Conservation (phyloP, 1,140 invertebrate genomes). For the Melitaea cinxia region DNA sequence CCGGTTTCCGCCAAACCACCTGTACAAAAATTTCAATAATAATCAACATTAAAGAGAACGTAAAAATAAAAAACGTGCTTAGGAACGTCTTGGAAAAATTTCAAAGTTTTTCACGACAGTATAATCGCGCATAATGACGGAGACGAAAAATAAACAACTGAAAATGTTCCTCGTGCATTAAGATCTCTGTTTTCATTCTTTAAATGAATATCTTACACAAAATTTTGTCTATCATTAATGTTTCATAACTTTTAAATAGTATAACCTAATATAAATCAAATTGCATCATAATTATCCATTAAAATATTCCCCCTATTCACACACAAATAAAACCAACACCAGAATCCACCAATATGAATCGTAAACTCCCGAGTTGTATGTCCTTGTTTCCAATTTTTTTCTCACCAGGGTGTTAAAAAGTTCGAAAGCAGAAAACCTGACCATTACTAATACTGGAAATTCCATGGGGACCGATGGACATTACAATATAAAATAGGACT, state of each 20-base stretch:
- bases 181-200: not conserved
- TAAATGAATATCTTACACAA: too few species aligned
- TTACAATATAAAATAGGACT: constrained; percentile 36
- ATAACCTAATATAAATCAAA: too few species aligned
- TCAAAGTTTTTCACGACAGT: not conserved
- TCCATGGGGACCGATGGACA: constrained; percentile 12
- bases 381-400: not conserved
- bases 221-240: too few species aligned
- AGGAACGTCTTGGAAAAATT: not conserved
- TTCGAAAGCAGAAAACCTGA: constrained; percentile 1
- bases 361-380: too few species aligned
- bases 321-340: too few species aligned
- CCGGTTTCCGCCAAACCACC: not conserved
- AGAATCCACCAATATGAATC: too few species aligned
- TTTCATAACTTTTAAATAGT: too few species aligned
- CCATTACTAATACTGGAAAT: not conserved
- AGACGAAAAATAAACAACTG: not conserved
- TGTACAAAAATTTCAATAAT: too few species aligned
- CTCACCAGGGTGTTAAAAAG: not conserved
- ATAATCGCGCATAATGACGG: not conserved
- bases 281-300: too few species aligned
- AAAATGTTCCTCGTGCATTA: not conserved
- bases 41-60: not conserved
- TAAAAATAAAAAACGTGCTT: not conserved
- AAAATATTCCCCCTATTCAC: too few species aligned